Conservation (phyloP, 2,797 vertebrate genomes). For the Phoxinus dragarum region DNA sequence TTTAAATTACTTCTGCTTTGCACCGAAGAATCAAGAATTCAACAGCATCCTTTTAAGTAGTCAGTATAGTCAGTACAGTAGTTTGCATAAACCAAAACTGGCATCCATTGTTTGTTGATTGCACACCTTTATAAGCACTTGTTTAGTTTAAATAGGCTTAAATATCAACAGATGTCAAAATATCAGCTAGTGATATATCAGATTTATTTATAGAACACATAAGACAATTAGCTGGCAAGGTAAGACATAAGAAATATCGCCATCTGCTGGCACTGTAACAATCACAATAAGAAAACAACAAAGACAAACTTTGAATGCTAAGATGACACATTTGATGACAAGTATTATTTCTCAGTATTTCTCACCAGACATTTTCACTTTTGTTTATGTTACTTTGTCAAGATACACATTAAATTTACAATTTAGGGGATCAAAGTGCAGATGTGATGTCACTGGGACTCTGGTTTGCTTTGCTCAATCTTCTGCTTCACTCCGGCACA, state of each 20-base stretch:
- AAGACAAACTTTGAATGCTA: neutral
- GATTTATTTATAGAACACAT: neutral
- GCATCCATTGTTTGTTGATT: neutral
- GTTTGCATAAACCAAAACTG: neutral
- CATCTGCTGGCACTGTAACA: neutral
- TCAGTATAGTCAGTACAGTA: neutral
- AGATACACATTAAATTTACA: neutral
- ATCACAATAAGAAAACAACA: neutral
- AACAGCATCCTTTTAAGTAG: neutral
- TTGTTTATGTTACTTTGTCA: neutral
- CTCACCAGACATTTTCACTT: neutral
- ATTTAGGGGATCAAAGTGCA: neutral
- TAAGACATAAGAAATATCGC: neutral
- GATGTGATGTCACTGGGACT: conserved; percentile 30
- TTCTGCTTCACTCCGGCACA: conserved; percentile 70
- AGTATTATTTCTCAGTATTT: neutral
- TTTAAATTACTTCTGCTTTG: neutral
- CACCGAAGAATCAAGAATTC: neutral
- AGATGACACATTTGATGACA: neutral
- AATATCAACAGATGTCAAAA: neutral
- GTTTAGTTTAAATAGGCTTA: neutral
- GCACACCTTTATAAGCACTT: neutral
- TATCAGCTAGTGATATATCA: neutral
- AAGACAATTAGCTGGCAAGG: neutral
- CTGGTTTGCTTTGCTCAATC: conserved; percentile 59